Conservation (phyloP, 2,113 vertebrate species). For the Salminus brasiliensis region DNA sequence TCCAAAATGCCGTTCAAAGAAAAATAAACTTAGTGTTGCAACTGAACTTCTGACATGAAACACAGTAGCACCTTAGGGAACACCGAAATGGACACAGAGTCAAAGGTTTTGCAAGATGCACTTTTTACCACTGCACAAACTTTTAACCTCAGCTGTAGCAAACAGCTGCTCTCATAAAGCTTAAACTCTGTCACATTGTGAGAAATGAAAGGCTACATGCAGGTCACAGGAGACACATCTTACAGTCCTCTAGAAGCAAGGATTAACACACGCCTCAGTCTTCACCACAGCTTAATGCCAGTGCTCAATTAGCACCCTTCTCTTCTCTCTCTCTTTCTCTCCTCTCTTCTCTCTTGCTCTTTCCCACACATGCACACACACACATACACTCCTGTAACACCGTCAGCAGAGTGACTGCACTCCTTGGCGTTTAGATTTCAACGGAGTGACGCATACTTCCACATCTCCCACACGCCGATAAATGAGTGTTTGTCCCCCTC, state of each 20-base stretch:
- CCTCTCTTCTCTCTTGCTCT: constrained; percentile 11
- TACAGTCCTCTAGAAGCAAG: constrained; percentile 36
- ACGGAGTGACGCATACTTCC: constrained; percentile 31
- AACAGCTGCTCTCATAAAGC: background rate
- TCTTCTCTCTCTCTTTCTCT: background rate
- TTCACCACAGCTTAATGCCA: constrained; percentile 23
- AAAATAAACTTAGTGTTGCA: constrained; percentile 1
- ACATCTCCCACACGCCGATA: constrained; percentile 33
- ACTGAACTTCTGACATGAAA: constrained; percentile 19
- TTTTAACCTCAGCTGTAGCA: constrained; percentile 13
- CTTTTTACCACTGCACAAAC: constrained; percentile 16
- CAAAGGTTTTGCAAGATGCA: background rate
- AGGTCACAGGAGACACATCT: constrained; percentile 21
- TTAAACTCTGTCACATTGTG: background rate
- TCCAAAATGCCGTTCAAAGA: background rate
- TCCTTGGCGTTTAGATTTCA: constrained; percentile 35
- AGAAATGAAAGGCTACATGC: background rate
- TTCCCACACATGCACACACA: background rate
- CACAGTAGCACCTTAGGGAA: background rate
- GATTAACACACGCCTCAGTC: constrained; percentile 7
- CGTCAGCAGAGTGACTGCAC: constrained; percentile 15
- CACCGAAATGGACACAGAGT: background rate
- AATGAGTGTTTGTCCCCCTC: constrained; percentile 26
- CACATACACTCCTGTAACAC: constrained; percentile 3
- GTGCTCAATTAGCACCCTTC: constrained; percentile 3